These are phyloP conservation scores for Macaria notata DNA, from an alignment of 2,888 invertebrate species.

Conservation along the genomic window DNA sequence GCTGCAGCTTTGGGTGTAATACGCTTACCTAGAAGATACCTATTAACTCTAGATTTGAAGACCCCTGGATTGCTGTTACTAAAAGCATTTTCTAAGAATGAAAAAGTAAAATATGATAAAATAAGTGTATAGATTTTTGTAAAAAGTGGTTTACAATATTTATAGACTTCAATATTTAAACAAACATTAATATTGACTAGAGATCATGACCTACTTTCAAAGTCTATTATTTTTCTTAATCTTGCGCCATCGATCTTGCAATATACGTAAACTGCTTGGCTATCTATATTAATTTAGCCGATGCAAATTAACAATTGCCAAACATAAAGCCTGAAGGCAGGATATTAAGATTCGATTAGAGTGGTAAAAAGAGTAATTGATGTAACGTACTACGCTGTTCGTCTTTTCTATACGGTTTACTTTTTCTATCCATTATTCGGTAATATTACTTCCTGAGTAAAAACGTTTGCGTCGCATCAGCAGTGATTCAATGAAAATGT, in stretches of 20 bases:
- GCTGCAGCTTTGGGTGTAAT: too few species aligned
- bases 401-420: slow-evolving; percentile 16
- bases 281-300: slow-evolving; percentile 5
- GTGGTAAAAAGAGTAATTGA: slow-evolving; percentile 51
- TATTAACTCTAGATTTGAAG: too few species aligned
- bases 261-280: slow-evolving; percentile 1
- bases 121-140: too few species aligned
- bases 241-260: slow-evolving; percentile 24
- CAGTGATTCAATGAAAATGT: slow-evolving; percentile 46
- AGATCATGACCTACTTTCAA: slow-evolving; percentile 69
- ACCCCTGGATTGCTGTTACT: too few species aligned
- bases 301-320: slow-evolving; percentile 13
- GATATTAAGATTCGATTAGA: slow-evolving; percentile 36
- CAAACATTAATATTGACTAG: too few species aligned
- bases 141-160: too few species aligned
- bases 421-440: slow-evolving; percentile 12
- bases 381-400: slow-evolving; percentile 40
- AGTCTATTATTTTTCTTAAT: slow-evolving; percentile 44
- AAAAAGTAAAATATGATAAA: too few species aligned
- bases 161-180: too few species aligned
- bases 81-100: too few species aligned
- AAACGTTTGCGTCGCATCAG: slow-evolving; percentile 45
- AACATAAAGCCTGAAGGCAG: slow-evolving; percentile 23
- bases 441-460: slow-evolving; percentile 54
- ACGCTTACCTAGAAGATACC: too few species aligned